Percentiles rank a stretch among this genome's conserved stretches.
These are phyloP conservation scores for Trichopoda pennipes DNA, from an alignment of 2,888 invertebrate species.

Conservation along the genomic window DNA sequence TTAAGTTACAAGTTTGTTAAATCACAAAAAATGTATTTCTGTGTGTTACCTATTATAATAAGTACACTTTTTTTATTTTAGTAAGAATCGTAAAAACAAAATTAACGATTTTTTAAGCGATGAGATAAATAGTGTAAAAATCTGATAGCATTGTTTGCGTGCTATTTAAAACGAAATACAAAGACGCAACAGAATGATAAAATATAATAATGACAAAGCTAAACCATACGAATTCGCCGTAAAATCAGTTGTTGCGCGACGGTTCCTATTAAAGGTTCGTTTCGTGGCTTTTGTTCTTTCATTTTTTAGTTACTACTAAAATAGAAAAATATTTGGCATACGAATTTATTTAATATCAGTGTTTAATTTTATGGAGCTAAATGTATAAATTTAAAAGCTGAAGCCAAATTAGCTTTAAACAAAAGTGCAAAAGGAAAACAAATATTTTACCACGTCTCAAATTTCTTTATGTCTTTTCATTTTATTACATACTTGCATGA, in stretches of 20 bases:
- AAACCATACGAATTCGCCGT: slow-evolving; percentile 58
- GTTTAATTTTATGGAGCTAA: slow-evolving; percentile 6
- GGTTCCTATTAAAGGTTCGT: slow-evolving; percentile 62
- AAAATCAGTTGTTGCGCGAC: slow-evolving; percentile 66
- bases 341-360: slow-evolving; percentile 7
- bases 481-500: slow-evolving; percentile 30
- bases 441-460: slow-evolving; percentile 61
- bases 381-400: not conserved
- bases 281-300: slow-evolving; percentile 54
- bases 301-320: slow-evolving; percentile 52
- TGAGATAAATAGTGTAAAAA: too few relatives aligned
- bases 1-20: too few relatives aligned
- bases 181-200: slow-evolving; percentile 37
- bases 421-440: slow-evolving; percentile 38
- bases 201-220: slow-evolving; percentile 25
- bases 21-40: too few relatives aligned
- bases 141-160: too few relatives aligned
- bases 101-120: too few relatives aligned
- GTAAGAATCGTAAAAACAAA: too few relatives aligned
- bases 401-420: not conserved
- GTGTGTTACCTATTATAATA: too few relatives aligned
- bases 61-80: too few relatives aligned
- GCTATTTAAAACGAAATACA: slow-evolving; percentile 36
- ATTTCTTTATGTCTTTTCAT: slow-evolving; percentile 52
- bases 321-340: slow-evolving; percentile 33